Evolutionary conservation across 2,888 invertebrate genomes (phyloP).

Genomic region (Philhelius pedissequus): DNA sequence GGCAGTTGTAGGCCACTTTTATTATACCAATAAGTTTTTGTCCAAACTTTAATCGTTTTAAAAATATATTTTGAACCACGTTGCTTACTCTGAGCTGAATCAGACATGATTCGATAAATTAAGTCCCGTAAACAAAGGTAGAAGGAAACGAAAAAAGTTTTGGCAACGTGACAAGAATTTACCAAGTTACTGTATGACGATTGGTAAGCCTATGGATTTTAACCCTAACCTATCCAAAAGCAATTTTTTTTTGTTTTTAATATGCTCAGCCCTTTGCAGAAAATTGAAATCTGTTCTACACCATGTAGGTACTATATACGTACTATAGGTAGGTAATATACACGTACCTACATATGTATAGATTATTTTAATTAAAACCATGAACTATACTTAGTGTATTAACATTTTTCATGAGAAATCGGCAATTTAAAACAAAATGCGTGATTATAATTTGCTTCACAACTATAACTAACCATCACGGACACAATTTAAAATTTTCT

Average conservation of each 20-base stretch:
- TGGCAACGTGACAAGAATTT: not conserved
- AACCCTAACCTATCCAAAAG: not conserved
- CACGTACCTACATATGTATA: no score
- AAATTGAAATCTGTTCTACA: no score
- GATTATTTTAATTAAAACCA: not conserved
- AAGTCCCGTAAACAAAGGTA: no score
- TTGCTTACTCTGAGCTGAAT: no score
- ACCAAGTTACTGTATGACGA: slow-evolving; percentile 15
- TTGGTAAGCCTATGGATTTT: not conserved
- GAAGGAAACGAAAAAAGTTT: not conserved
- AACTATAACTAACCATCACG: not conserved
- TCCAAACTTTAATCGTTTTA: no score
- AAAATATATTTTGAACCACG: no score
- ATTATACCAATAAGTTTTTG: no score
- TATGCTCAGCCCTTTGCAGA: not conserved
- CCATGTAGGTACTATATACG: no score
- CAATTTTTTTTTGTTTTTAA: not conserved
- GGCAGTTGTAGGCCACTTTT: no score
- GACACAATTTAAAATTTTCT: not conserved
- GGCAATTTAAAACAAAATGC: not conserved
- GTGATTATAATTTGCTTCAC: not conserved
- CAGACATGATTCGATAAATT: not conserved
- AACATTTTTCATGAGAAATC: not conserved
- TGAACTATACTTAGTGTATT: not conserved
- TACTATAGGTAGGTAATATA: no score